Base-by-base conservation (phyloP, 1,140 invertebrate species). In the Ostrea denselamellosa region DNA sequence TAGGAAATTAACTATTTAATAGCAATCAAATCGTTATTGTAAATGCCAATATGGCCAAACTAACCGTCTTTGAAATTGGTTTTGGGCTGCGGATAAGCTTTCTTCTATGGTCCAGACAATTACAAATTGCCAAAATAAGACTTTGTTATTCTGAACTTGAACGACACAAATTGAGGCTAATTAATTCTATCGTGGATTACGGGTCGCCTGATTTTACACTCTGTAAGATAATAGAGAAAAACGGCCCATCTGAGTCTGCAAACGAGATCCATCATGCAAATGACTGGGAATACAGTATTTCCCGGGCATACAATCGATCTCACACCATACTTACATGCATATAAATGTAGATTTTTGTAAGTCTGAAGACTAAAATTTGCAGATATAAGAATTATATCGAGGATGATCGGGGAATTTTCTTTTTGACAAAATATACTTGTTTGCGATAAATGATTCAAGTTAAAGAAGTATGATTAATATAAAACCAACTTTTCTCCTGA, bases 1-100 rank as follows among this genome's bases (percentile, higher is more conserved):
- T 89, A 87, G 89, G 89, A 89, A 89, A 89, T 89, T 89, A 89
- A 89, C 86, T 87, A 85, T 89, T 89, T 87, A 87, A 89, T 89
- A 87, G 89, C 85, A 87, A 89, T 89, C 87, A 83, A 83, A 85
- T 52, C 84, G 86, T 71, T 81, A 58, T 86, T 81, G 44, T 19
- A n/a, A 77, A 12, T 77, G 28, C 25, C 68, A 28, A 77, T 77
- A 77, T 77, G 28, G 28, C 68, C 12, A 25, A 77, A 34, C 22
- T 34, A 77, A 77, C 68, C 25, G 68, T 77, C 68, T 77, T 77
- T 77, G 68, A 77, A 77, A 77, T 77, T 77, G 68, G 25, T 77
- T 77, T 77, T 25, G 68, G 34, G 22, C 68, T 77, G 10, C 25
- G 68, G 28, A 77, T 77, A 77, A 77, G 68, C 68, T 28, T 77